Evolutionary conservation across 2,797 vertebrate genomes (phyloP), one percentile per base, ranked within the genome.

Genomic region (Okamejei kenojei): DNA sequence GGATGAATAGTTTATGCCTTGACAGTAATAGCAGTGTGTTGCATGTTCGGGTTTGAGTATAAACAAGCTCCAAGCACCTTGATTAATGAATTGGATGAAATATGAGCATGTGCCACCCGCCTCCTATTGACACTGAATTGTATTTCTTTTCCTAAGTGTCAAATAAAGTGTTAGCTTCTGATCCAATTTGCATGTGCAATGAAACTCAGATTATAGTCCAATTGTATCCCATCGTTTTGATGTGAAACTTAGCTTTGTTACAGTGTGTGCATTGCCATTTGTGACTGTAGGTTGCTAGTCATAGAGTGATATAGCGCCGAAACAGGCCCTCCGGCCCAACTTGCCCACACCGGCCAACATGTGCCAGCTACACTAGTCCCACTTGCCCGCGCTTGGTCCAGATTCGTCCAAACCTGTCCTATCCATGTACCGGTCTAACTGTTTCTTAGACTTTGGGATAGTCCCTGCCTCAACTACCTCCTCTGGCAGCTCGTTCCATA

Each of bases 11-110:
- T 73, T 54, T 73, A 74, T 74, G 68, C 0, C 45, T 76, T 92
- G 88, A 38, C 88, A 91, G 65, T 91, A 91, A 91, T 91, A 26
- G 68, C 90, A 68, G 84, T 65, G 84, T 68, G n/a, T 68, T 88
- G n/a, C 61, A 63, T 92, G 73, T 54, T n/a, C 32, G 68, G 23
- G 65, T 58, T 76, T 92, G 3, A n/a, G 71, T 92, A 19, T 92
- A 92, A 92, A 92, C 38, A 92, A 54, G 35, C n/a, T 26, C 23
- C 19, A 54, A 74, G 71, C 35, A 74, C 10, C 71, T 92, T 74
- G 68, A 92, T 92, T 92, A 74, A 92, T 74, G 68, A 92, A 92
- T 92, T 45, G 26, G 38, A 54, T 73, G 68, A 91, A 74, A 45
- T 91, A 74, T 13, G 90, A 92, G 23, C 71, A 58, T 74, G 26